phyloP scores from a whole-genome alignment of 2,888 invertebrate species.

The Ceriagrion tenellum region DNA sequence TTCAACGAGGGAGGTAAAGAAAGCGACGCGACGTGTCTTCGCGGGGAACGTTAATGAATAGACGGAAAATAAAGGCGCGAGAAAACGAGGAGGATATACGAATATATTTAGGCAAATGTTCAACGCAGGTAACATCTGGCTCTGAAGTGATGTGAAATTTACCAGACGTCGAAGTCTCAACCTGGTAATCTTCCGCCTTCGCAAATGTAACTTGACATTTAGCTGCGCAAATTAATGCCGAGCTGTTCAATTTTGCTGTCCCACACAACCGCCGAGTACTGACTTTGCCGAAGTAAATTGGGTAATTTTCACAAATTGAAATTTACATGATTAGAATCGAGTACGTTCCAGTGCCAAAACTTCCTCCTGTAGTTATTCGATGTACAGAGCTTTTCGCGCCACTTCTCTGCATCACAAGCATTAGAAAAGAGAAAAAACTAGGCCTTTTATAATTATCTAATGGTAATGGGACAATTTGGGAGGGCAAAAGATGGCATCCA shows the following conservation, averaged over 20 bases:
- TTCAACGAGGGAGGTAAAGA: not conserved
- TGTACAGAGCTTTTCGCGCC: no score
- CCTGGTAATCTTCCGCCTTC: not conserved
- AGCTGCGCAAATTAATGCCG: not conserved
- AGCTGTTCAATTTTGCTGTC: not conserved
- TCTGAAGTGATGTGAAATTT: not conserved
- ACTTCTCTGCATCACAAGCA: no score
- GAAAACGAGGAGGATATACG: not conserved
- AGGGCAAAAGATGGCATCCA: no score
- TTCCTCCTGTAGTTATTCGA: not conserved
- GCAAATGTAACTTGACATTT: not conserved
- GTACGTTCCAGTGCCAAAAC: not conserved
- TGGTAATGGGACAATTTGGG: no score
- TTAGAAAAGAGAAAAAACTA: no score
- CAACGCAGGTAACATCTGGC: not conserved
- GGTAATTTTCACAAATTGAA: not conserved
- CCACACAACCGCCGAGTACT: not conserved
- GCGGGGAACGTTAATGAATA: not conserved
- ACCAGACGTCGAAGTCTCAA: not conserved
- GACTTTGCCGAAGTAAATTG: not conserved
- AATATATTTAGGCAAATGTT: not conserved
- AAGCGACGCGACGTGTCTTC: not conserved
- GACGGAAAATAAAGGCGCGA: not conserved
- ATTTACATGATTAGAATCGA: not conserved
- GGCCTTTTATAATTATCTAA: no score